Conservation (phyloP, 2,888 invertebrate genomes). For the Tinea trinotella region DNA sequence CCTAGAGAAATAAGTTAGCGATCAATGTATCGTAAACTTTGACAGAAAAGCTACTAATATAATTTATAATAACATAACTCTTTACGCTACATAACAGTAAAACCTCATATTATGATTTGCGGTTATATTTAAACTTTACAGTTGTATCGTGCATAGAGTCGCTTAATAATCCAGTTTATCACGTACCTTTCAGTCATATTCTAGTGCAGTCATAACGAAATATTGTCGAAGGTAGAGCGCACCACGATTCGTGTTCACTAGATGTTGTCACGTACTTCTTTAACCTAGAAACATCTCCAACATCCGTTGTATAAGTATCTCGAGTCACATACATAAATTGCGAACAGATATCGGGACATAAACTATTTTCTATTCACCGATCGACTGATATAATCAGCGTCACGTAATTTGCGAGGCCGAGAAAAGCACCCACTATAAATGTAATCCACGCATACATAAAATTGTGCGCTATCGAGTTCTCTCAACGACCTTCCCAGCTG, state of each 20-base stretch:
- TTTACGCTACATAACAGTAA: too few relatives aligned
- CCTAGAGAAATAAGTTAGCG: too few relatives aligned
- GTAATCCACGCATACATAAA: conserved; percentile 5
- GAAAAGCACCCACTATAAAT: conserved; percentile 7
- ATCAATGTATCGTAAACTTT: too few relatives aligned
- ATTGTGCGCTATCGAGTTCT: background rate
- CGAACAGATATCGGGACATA: conserved; percentile 8
- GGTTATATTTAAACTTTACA: background rate
- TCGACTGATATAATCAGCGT: conserved; percentile 18
- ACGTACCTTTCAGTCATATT: background rate
- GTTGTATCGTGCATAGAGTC: background rate
- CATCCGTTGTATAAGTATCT: conserved; percentile 18
- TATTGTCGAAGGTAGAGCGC: background rate
- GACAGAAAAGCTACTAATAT: too few relatives aligned
- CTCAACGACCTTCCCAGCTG: too few relatives aligned
- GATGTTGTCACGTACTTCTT: conserved; percentile 26
- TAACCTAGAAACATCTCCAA: conserved; percentile 23
- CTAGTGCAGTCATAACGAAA: background rate
- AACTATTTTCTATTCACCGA: conserved; percentile 19
- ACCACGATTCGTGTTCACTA: background rate
- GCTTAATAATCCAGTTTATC: background rate
- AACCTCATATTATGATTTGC: too few relatives aligned
- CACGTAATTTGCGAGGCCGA: conserved; percentile 19
- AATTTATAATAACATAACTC: too few relatives aligned
- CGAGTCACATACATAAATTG: conserved; percentile 17